Base-by-base conservation (phyloP, 2,113 vertebrate genomes). In the Halichoerus grypus region DNA sequence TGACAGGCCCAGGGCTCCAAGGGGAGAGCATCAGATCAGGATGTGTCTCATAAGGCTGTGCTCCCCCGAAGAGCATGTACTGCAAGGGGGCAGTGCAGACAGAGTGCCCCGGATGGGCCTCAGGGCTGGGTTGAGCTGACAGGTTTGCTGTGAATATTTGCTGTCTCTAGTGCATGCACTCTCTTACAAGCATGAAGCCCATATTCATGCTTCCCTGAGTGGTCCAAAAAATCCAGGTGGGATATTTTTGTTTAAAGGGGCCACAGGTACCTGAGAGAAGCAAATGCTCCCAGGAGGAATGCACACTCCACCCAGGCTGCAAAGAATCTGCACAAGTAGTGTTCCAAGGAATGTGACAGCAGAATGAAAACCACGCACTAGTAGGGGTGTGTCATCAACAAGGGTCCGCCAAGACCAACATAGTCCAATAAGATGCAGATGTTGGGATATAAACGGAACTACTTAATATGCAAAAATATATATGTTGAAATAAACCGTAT, bases 141-240 rank as follows among this genome's bases (percentile, higher is more conserved):
- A 28, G 26, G 18, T 22, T 51, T 67, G 33, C 12, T 24, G 14
- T 24, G 7, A 18, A 18, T 2, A 5, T 28, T 21, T 86, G 16
- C 22, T 7, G 14, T 53, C 10, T 39, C 1, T 11, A 6, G 9
- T 0, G 7, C 0, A 0, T 3, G 1, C 0, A 3, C 19, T 22
- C 12, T n/a, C 31, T 18, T 59, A 31, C 1, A 26, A 2, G 1
- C 18, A 1, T 5, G 7, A 26, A 67, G 15, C 28, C 21, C 7
- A 28, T 39, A 24, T 19, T 31, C 18, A 8, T n/a, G 46, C 18
- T 36, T 77, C 19, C 61, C 42, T 11, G 11, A 10, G 16, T 3
- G 4, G 22, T 61, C 53, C 57, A 24, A 39, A 77, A 86, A 86
- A 82, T 49, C 24, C 42, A 53, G 11, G 1, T 1, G 49, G 13